Conservation (phyloP, 1,140 invertebrate genomes). For the Plutomurus gul region DNA sequence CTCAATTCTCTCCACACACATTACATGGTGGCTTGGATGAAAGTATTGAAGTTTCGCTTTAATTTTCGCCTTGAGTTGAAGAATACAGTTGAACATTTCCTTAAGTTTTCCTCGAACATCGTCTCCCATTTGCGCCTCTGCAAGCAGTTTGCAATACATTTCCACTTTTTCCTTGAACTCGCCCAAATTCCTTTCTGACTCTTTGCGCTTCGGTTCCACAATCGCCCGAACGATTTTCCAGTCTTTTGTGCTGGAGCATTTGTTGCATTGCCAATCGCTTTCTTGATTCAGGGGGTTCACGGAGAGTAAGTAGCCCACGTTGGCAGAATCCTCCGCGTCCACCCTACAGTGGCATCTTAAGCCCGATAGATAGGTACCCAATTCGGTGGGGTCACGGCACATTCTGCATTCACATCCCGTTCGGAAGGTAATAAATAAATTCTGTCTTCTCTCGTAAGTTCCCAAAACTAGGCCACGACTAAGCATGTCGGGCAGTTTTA, state of each 20-base stretch:
- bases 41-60: background rate
- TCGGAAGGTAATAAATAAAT: background rate
- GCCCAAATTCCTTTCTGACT: background rate
- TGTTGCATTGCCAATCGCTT: background rate
- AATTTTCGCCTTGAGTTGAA: background rate
- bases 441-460: background rate
- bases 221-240: background rate
- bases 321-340: background rate
- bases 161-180: background rate
- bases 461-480: background rate
- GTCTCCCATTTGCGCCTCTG: background rate
- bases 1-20: background rate
- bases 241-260: background rate
- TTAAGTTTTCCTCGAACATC: background rate
- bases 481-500: background rate
- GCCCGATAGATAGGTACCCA: background rate
- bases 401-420: background rate
- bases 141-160: background rate
- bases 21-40: background rate
- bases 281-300: background rate
- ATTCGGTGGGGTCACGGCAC: background rate
- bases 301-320: background rate
- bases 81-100: background rate
- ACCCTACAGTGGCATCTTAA: background rate
- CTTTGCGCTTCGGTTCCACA: background rate